A percentile compares a stretch with the other conserved stretches of the same genome.
These are phyloP conservation scores for Hyperoodon ampullatus DNA, from an alignment of 2,113 vertebrate genomes.

Conservation along the genomic window DNA sequence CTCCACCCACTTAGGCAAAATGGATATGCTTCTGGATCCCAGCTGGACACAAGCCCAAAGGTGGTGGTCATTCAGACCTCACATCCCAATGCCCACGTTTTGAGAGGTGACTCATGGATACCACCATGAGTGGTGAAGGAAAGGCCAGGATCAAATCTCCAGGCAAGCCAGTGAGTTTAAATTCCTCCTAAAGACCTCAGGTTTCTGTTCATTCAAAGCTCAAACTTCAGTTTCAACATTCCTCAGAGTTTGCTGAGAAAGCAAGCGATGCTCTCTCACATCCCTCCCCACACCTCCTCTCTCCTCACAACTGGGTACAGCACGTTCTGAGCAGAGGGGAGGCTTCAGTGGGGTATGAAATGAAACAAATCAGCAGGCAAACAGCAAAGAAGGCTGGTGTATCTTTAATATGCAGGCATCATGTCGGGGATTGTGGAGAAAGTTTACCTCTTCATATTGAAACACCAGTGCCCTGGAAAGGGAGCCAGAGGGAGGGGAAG, in stretches of 20 bases:
- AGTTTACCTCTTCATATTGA: slow-evolving; percentile 41
- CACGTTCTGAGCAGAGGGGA: slow-evolving; percentile 64
- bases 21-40: neutral
- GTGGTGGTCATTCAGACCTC: neutral
- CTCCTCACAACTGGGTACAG: slow-evolving; percentile 59
- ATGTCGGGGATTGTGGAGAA: slow-evolving; percentile 28
- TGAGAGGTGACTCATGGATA: neutral
- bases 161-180: slow-evolving; percentile 23
- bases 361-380: slow-evolving; percentile 73
- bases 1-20: neutral
- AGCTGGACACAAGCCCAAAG: neutral
- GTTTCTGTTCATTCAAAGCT: slow-evolving; percentile 63
- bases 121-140: neutral
- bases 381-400: slow-evolving; percentile 62
- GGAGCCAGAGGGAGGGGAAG: neutral
- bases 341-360: slow-evolving; percentile 77
- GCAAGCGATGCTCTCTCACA: slow-evolving; percentile 34
- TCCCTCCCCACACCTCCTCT: neutral
- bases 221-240: slow-evolving; percentile 38
- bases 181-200: neutral
- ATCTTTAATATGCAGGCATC: slow-evolving; percentile 76
- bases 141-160: neutral
- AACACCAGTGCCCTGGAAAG: slow-evolving; percentile 57
- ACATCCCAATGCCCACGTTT: neutral
- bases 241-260: slow-evolving; percentile 67